Evolutionary conservation across 2,797 vertebrate genomes (phyloP), one percentile per base, ranked within the genome.

Genomic region (Semaprochilodus insignis): DNA sequence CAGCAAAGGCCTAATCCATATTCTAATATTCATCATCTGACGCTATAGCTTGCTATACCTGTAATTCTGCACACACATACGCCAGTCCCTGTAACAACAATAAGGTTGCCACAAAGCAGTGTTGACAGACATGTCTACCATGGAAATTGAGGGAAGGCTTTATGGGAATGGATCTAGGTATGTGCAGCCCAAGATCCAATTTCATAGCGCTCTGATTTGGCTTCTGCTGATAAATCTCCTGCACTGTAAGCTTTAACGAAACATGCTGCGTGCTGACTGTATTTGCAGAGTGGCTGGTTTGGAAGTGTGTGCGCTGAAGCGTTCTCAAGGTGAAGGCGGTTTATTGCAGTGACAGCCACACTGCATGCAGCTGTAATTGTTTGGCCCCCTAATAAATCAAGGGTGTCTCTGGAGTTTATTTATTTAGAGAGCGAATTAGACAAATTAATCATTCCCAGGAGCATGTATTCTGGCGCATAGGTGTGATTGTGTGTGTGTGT

Each of bases 341-440:
- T 59, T 78, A 82, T 83, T 85, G 59, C 75, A 81, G 60, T 36
- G 55, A 83, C 75, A 85, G 54, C 65, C 76, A 67, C 70, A 36
- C 44, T 25, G 71, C 78, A 81, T 75, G 74, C 78, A 77, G 75
- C 80, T 92, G 92, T 93, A 95, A 94, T 93, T 92, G 90, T 94
- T 94, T 91, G 88, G 88, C 89, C 90, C 89, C 88, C 86, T 93
- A 91, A 94, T 95, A 94, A 94, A 94, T 94, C 91, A 93, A 91
- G 92, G 40, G 81, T 91, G 91, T 92, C 93, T 87, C 70, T 90
- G 82, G 89, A 87, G 88, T 91, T 93, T 92, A 91, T 92, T 92
- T 92, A 92, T 92, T 91, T 89, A 87, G 89, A 89, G 81, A 80
- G 80, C 74, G 81, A 87, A 90, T 91, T 92, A 89, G 90, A 90